A percentile compares a stretch with the other conserved stretches of the same genome.
phyloP scores from a whole-genome alignment of 2,888 invertebrate species.

The Nymphalis c-album region DNA sequence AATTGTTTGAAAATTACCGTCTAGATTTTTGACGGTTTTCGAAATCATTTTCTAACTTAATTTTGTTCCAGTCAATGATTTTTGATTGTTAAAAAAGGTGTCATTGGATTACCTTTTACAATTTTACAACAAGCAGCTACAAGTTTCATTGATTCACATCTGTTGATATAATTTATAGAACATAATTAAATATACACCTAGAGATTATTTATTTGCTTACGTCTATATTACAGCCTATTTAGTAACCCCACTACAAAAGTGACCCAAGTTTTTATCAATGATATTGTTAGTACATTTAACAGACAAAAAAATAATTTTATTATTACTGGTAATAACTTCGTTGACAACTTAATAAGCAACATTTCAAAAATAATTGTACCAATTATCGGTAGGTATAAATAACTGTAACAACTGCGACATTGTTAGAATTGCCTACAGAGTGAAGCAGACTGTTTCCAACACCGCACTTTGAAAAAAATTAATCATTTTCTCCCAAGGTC shows the following conservation, averaged over 20 bases:
- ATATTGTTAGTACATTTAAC: too few relatives aligned
- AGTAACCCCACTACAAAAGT: too few relatives aligned
- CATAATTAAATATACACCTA: too few relatives aligned
- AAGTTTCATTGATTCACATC: neutral
- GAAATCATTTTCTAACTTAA: constrained; percentile 34
- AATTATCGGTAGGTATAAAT: neutral
- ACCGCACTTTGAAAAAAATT: too few relatives aligned
- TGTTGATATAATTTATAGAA: too few relatives aligned
- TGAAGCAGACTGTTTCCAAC: neutral
- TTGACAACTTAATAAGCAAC: neutral
- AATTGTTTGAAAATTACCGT: constrained; percentile 63
- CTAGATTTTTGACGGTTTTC: constrained; percentile 69
- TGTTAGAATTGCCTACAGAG: neutral
- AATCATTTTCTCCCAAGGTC: too few relatives aligned
- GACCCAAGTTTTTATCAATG: too few relatives aligned
- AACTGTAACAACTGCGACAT: neutral
- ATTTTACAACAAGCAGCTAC: neutral
- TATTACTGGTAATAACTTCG: neutral
- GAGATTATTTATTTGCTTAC: too few relatives aligned
- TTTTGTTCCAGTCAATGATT: constrained; percentile 26
- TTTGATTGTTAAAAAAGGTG: neutral
- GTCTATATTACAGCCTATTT: too few relatives aligned
- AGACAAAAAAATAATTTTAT: too few relatives aligned
- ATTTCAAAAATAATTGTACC: neutral
- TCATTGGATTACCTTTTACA: neutral